Evolutionary conservation across 1,140 invertebrate genomes (phyloP), one percentile per base, ranked within the genome.

Genomic region (Heterodera carotae): DNA sequence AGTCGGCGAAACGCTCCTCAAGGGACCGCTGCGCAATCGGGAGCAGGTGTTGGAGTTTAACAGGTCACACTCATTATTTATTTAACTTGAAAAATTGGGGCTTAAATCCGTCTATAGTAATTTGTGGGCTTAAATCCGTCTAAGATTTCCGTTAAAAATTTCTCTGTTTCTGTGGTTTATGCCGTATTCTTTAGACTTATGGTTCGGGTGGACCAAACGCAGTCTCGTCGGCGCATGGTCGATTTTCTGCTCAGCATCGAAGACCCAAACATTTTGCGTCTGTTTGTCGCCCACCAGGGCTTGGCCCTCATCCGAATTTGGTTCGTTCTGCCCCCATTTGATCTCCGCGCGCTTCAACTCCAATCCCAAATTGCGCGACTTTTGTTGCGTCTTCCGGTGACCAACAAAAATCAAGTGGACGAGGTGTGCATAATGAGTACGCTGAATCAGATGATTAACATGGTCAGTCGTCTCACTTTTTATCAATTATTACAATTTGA

Each of bases 21-120:
- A 68, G 12, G 78, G 78, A 34, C 66, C 69, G 31, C 33, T 79
- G 77, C 68, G 77, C 8, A 79, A 79, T 53, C n/a, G 62, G 27
- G 78, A 79, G 18, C 78, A 79, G 33, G 77, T 79, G 15, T 33
- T 79, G 25, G 78, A 78, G 48, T 79, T 79, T 43, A 79, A 79
- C 66, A 60, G 78, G 78, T 79, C 25, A n/a, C 6, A 4, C 15
- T 34, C 3, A 71, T 70, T 27, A 8, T 60, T 70, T 36, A 8
- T 12, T 70, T 70, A 18, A 8, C 59, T 18, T 59, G 2, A 70
- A 7, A 70, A 36, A 36, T n/a, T n/a, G n/a, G n/a, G n/a, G 36
- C 36, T 39, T 10, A 39, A 39, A 39, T 39, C n/a, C n/a, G n/a
- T n/a, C n/a, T n/a, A n/a, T n/a, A n/a, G n/a, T n/a, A n/a, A n/a